These are phyloP conservation scores for Stenurella melanura DNA, from an alignment of 2,888 invertebrate species.

Conservation along the genomic window DNA sequence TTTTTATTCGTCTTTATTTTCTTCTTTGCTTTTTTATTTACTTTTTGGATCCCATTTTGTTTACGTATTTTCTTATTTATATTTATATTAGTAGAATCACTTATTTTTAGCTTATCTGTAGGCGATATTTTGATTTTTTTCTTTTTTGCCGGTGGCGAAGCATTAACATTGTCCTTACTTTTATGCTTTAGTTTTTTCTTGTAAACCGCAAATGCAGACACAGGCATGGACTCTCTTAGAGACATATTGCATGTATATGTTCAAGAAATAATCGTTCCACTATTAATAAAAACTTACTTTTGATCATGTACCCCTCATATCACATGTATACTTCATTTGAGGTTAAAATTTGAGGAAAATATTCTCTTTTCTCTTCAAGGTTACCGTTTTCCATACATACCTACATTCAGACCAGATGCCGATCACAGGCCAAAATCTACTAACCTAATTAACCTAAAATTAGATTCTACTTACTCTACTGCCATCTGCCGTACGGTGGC, in stretches of 20 bases:
- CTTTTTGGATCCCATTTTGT: slow-evolving; percentile 16
- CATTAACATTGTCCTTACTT: background rate
- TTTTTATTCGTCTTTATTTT: slow-evolving; percentile 21
- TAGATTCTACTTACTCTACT: no score
- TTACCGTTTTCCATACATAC: no score
- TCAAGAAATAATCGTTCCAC: background rate
- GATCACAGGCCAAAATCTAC: no score
- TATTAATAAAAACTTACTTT: background rate
- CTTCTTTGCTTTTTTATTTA: slow-evolving; percentile 30
- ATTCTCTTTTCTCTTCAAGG: no score
- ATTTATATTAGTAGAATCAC: background rate
- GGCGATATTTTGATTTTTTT: slow-evolving; percentile 25
- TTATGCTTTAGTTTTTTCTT: slow-evolving; percentile 46
- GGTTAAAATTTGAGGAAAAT: background rate
- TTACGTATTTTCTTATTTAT: background rate
- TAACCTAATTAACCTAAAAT: no score
- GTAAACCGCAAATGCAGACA: slow-evolving; percentile 55
- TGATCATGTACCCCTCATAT: no score
- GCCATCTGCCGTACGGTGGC: no score
- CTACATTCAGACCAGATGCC: no score
- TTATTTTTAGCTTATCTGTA: background rate
- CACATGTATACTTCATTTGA: background rate
- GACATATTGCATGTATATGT: slow-evolving; percentile 29
- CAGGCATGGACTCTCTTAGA: slow-evolving; percentile 1
- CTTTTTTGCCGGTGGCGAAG: slow-evolving; percentile 24